phyloP scores from a whole-genome alignment of 2,113 vertebrate genomes.

The Nesospiza acunhae region DNA sequence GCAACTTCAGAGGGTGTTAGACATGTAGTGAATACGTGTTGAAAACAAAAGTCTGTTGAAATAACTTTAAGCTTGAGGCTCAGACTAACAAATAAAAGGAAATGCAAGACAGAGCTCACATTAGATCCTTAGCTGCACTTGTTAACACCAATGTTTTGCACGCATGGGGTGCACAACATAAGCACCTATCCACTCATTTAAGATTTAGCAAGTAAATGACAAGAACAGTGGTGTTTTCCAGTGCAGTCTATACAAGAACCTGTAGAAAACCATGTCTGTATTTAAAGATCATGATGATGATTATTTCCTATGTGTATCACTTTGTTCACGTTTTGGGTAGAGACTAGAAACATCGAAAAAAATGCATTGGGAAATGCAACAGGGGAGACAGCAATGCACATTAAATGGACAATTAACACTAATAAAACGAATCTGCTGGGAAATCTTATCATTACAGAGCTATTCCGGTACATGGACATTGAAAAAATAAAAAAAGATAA shows the following conservation, averaged over 20 bases:
- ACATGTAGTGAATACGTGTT: conserved; percentile 14
- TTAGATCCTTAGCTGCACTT: not conserved
- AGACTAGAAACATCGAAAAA: not conserved
- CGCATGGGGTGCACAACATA: fast-evolving
- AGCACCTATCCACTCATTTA: not conserved
- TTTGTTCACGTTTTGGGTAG: not conserved
- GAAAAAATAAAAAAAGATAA: not conserved
- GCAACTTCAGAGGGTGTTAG: conserved; percentile 50
- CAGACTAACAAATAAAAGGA: conserved; percentile 28
- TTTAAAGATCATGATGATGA: not conserved
- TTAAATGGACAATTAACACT: not conserved
- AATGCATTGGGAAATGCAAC: not conserved
- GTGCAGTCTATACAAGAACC: not conserved
- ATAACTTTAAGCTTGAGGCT: not conserved
- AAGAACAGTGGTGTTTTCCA: not conserved
- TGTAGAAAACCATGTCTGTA: not conserved
- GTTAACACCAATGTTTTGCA: not conserved
- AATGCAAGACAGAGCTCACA: not conserved
- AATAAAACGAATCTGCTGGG: not conserved
- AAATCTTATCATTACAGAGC: not conserved
- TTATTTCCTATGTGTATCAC: not conserved
- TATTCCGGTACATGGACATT: not conserved
- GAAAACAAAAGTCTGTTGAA: conserved; percentile 57
- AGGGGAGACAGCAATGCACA: not conserved
- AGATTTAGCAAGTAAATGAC: not conserved